A percentile compares a stretch with the other conserved stretches of the same genome.
Conservation (phyloP, 1,140 invertebrate species). For the Phymastichus coffea region DNA sequence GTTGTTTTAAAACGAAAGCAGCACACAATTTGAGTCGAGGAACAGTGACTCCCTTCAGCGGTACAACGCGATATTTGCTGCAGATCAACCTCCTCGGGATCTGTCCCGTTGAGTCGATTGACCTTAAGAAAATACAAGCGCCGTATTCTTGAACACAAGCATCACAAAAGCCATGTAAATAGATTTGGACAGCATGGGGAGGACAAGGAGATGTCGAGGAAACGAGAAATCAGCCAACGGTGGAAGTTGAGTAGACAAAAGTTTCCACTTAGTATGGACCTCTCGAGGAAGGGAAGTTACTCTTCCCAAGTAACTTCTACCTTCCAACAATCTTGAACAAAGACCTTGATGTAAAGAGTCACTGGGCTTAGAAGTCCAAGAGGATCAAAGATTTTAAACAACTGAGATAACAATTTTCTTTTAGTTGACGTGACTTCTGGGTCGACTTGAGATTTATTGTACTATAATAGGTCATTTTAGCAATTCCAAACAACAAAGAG, state of each 20-base stretch:
- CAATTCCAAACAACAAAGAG: too few relatives aligned
- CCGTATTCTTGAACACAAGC: slow-evolving; percentile 10
- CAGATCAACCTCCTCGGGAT: not conserved
- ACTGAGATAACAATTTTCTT: too few relatives aligned
- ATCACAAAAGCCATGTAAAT: slow-evolving; percentile 12
- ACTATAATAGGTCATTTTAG: too few relatives aligned
- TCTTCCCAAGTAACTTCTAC: slow-evolving; percentile 1
- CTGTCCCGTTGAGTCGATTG: not conserved
- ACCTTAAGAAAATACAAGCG: not conserved
- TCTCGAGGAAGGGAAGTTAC: not conserved
- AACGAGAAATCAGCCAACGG: not conserved
- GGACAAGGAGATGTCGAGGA: not conserved
- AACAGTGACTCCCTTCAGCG: not conserved
- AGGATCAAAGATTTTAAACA: not conserved
- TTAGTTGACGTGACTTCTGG: too few relatives aligned
- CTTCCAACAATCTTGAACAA: too few relatives aligned
- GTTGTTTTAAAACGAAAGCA: too few relatives aligned
- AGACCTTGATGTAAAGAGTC: not conserved
- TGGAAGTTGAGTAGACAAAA: not conserved
- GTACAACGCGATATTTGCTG: slow-evolving; percentile 7
- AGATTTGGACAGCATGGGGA: not conserved
- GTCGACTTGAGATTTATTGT: too few relatives aligned
- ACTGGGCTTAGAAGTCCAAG: not conserved
- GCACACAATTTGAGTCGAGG: too few relatives aligned
- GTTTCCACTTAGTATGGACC: not conserved